Percentiles rank a stretch among this genome's conserved stretches.
These are phyloP conservation scores for Orchesella flavescens DNA, from an alignment of 2,888 invertebrate species.

Conservation along the genomic window DNA sequence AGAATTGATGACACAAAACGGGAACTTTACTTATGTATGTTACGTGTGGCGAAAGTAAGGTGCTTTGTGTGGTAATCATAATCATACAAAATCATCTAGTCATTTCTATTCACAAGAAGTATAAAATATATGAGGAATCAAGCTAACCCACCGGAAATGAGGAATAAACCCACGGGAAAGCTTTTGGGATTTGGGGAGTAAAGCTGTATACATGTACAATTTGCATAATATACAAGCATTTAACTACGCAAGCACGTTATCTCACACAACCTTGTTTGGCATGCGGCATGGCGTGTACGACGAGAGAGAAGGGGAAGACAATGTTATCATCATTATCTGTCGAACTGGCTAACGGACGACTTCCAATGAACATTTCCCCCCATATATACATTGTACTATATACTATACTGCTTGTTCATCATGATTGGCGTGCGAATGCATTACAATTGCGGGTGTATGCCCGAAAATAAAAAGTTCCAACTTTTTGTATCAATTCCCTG, in stretches of 20 bases:
- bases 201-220: slow-evolving; percentile 9
- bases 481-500: slow-evolving; percentile 8
- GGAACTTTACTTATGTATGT: no score
- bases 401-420: no score
- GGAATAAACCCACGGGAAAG: slow-evolving; percentile 1
- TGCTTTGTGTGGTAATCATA: no score
- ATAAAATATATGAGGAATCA: no score
- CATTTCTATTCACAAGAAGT: no score
- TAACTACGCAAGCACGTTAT: slow-evolving; percentile 7
- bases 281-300: slow-evolving; percentile 43
- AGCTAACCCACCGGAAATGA: slow-evolving; percentile 16
- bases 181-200: slow-evolving; percentile 16
- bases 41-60: no score
- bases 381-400: no score
- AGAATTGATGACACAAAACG: no score
- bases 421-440: neutral
- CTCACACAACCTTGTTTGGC: slow-evolving; percentile 39
- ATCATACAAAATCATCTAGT: no score
- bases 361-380: slow-evolving; percentile 10
- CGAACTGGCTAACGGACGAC: slow-evolving; percentile 16
- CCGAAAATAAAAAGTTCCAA: neutral
- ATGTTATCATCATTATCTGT: slow-evolving; percentile 43
- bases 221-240: slow-evolving; percentile 1
- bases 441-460: neutral
- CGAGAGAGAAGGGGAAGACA: slow-evolving; percentile 17